Conservation (phyloP, 1,140 invertebrate genomes). For the Heliconius eleuchia region DNA sequence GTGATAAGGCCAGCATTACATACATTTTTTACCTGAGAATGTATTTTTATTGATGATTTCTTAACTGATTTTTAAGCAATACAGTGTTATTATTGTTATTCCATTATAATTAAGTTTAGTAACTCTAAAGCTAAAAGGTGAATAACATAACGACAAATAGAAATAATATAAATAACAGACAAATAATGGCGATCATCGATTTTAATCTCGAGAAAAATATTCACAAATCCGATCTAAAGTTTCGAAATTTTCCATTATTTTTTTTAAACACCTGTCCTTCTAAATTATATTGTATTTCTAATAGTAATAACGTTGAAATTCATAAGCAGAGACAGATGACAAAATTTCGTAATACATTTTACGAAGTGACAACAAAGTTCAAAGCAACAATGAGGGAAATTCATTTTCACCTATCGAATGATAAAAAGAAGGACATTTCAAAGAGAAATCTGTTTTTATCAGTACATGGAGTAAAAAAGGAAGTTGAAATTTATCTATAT, state of each 20-base stretch:
- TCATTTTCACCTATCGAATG: conserved; percentile 49
- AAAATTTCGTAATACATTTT: conserved; percentile 41
- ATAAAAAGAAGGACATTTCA: conserved; percentile 36
- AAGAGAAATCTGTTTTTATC: conserved; percentile 37
- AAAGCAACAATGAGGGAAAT: conserved; percentile 44
- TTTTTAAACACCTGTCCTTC: background rate
- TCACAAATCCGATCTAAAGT: conserved; percentile 16
- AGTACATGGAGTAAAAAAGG: background rate
- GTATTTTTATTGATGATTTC: too few species aligned
- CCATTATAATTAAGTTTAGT: too few species aligned
- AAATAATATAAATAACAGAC: background rate
- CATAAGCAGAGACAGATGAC: conserved; percentile 5
- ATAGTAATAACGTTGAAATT: conserved; percentile 22
- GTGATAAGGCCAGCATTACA: too few species aligned
- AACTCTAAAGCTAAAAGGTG: too few species aligned
- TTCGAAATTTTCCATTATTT: conserved; percentile 10
- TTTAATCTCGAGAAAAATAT: conserved; percentile 23
- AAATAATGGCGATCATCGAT: conserved; percentile 19
- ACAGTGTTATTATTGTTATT: too few species aligned
- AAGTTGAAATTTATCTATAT: background rate
- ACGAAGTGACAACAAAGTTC: conserved; percentile 42
- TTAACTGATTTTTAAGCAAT: too few species aligned
- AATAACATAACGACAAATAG: background rate
- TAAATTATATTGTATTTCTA: background rate
- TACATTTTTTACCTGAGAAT: too few species aligned